Percentiles rank a stretch among this genome's conserved stretches.
Conservation (phyloP, 2,797 vertebrate species). For the Galago senegalensis region DNA sequence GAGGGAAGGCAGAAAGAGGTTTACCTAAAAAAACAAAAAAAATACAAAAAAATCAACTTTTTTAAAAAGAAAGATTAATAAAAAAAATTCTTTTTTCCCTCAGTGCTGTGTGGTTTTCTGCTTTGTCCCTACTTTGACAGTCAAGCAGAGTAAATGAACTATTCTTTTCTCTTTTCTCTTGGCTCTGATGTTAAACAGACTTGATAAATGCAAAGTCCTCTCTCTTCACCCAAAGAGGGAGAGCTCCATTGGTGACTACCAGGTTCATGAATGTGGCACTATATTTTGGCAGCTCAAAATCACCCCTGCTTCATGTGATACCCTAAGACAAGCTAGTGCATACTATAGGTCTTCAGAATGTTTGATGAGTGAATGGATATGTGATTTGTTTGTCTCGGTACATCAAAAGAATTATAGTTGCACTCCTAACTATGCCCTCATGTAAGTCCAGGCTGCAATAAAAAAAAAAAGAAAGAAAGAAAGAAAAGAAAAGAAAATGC, state of each 20-base stretch:
- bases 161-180: not conserved
- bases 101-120: slow-evolving; percentile 82
- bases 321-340: not conserved
- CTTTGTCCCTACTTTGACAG: not conserved
- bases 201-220: not conserved
- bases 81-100: slow-evolving; percentile 84
- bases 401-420: not conserved
- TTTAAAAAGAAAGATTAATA: slow-evolving; percentile 85
- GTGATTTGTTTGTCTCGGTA: not conserved
- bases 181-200: not conserved
- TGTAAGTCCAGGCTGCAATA: not conserved
- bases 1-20: slow-evolving; percentile 76
- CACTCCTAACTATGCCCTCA: not conserved
- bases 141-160: not conserved
- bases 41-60: slow-evolving; percentile 70
- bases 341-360: not conserved
- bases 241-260: not conserved
- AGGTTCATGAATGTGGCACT: too few relatives aligned
- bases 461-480: not conserved
- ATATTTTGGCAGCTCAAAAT: fast-evolving
- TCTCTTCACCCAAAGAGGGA: not conserved
- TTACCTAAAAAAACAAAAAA: slow-evolving; percentile 77
- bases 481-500: not conserved
- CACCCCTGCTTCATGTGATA: not conserved
- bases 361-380: not conserved